phyloP scores from a whole-genome alignment of 1,140 invertebrate genomes.

The Zophobas atratus region DNA sequence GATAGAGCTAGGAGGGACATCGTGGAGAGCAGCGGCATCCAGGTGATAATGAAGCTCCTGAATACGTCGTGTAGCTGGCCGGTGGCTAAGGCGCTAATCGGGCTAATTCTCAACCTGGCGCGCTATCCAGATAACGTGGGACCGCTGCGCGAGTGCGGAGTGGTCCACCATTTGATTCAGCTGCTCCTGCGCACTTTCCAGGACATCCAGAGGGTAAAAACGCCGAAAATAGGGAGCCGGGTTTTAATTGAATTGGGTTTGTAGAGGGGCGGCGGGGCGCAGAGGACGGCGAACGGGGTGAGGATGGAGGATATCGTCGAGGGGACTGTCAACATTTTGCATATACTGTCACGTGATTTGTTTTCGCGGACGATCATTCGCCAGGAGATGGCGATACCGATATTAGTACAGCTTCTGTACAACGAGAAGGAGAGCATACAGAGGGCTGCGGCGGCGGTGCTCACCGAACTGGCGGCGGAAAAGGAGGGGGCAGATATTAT shows the following conservation, averaged over 20 bases:
- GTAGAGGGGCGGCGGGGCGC: constrained; percentile 11
- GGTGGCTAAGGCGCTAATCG: constrained; percentile 96
- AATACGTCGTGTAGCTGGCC: constrained; percentile 83
- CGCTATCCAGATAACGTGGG: constrained; percentile 95
- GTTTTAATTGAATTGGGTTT: background rate
- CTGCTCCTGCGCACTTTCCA: constrained; percentile 94
- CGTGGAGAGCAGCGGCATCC: constrained; percentile 80
- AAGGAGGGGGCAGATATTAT: constrained; percentile 97
- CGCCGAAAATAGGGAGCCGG: no score
- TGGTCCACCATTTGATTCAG: constrained; percentile 93
- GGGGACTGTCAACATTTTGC: constrained; percentile 95
- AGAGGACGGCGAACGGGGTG: constrained; percentile 81
- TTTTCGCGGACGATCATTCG: constrained; percentile 93
- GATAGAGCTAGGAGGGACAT: constrained; percentile 13
- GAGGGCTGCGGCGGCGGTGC: constrained; percentile 94
- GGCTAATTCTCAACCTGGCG: constrained; percentile 95
- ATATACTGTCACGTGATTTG: constrained; percentile 93
- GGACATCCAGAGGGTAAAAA: constrained; percentile 87
- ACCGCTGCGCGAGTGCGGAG: constrained; percentile 92
- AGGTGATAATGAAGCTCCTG: constrained; percentile 90
- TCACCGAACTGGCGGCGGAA: constrained; percentile 94
- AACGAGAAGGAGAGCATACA: constrained; percentile 98
- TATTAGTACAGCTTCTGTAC: constrained; percentile 94
- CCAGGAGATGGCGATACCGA: constrained; percentile 92
- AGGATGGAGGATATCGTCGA: constrained; percentile 99